Evolutionary conservation across 2,888 invertebrate species (phyloP), one percentile per base, ranked within the genome.

Genomic region (Limnephilus rhombicus): DNA sequence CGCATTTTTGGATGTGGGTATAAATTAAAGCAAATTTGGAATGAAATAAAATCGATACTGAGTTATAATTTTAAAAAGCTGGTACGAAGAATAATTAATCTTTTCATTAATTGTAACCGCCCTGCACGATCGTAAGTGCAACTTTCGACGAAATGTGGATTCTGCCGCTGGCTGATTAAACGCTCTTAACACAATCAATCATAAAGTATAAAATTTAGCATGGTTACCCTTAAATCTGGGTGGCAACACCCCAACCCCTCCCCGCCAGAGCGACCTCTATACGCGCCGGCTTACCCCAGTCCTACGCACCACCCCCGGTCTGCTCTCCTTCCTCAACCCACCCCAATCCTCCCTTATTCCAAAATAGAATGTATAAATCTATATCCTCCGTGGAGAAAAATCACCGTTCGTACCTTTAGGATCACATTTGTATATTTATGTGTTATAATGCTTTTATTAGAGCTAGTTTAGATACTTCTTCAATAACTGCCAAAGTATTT

Each of bases 201-300:
- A 68, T 68, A 68, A 24, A 24, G 24, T 68, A 3, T 0, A 37
- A 11, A 37, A 11, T 83, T 24, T 83, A 34, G 49, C 37, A 24
- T 90, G 85, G 89, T 85, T 80, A 89, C 91, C 91, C 91, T 87
- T 31, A 18, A 31, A 53, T 49, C 29, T 15, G 53, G 91, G 89
- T n/a, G 85, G 13, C 34, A 24, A 53, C 81, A 83, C 90, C 91
- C 90, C 82, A 37, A 24, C 85, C 18, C 49, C 90, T 81, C 86
- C 29, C 53, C 80, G 49, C 81, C 34, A 82, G 49, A 82, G 49
- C 85, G 83, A 87, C 85, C 90, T 89, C 91, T 18, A 53, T 49
- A 13, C 82, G 85, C 90, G 29, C 86, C 81, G 83, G 31, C 89
- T 93, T 93, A 92, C 90, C 93, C 93, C 93, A 93, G 92, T 87